A percentile compares a stretch with the other conserved stretches of the same genome.
Evolutionary conservation across 2,113 vertebrate species (phyloP).

Genomic region (Myrmecophaga tridactyla): DNA sequence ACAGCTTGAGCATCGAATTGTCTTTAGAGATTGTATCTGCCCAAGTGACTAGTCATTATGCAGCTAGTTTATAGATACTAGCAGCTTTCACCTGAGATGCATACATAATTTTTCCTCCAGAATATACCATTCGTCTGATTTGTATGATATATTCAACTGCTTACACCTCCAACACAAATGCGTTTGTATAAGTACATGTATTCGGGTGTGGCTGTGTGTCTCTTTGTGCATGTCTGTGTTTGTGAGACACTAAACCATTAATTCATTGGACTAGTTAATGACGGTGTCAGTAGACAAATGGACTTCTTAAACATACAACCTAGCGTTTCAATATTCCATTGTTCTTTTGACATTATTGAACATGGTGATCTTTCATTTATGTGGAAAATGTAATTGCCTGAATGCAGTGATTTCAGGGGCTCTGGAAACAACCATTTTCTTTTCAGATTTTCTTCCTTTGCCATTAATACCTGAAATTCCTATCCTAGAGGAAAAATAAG

Average conservation of each 20-base stretch:
- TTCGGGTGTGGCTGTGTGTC: background rate
- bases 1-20: background rate
- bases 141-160: background rate
- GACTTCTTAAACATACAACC: background rate
- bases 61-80: slow-evolving; percentile 8
- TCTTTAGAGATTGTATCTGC: background rate
- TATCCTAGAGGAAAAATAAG: background rate
- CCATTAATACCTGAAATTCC: background rate
- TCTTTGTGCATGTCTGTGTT: background rate
- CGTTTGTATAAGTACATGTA: background rate
- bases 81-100: background rate
- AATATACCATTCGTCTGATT: background rate
- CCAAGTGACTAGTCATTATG: background rate
- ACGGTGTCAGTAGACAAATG: background rate
- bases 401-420: background rate
- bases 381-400: background rate
- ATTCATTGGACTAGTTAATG: background rate
- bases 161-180: background rate
- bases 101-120: background rate
- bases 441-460: background rate
- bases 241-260: background rate
- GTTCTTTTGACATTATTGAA: background rate
- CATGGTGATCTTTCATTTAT: background rate
- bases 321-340: background rate
- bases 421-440: background rate